Evolutionary conservation across 1,140 invertebrate genomes (phyloP).

Genomic region (Yoshiicerus persimilis): DNA sequence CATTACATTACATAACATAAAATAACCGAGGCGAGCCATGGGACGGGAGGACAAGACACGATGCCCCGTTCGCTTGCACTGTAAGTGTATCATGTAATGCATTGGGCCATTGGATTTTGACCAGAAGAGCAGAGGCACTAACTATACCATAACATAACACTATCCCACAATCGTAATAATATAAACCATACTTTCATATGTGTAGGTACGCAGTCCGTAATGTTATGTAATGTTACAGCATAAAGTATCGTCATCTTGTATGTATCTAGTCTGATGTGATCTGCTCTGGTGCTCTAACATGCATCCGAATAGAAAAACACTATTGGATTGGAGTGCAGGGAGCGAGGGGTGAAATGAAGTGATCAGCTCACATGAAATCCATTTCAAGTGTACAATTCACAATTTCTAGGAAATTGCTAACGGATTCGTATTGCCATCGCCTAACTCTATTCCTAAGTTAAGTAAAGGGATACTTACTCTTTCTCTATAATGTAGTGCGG

Average conservation of each 20-base stretch:
- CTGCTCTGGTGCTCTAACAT: background rate
- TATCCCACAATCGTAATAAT: background rate
- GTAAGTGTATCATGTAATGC: background rate
- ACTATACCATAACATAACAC: background rate
- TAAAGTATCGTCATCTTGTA: conserved; percentile 1
- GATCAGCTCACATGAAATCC: conserved; percentile 35
- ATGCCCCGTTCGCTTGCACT: background rate
- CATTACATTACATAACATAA: background rate
- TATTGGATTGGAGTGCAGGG: conserved; percentile 7
- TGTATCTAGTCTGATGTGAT: background rate
- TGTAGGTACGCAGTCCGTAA: background rate
- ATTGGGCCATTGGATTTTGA: background rate
- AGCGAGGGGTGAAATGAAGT: conserved; percentile 36
- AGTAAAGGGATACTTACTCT: background rate
- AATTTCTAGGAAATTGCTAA: conserved; percentile 29
- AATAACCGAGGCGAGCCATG: conserved; percentile 9
- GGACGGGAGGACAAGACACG: background rate
- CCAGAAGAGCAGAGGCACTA: background rate
- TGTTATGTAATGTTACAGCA: background rate
- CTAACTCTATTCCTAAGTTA: background rate
- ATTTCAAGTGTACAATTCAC: conserved; percentile 32
- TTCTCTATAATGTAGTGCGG: background rate
- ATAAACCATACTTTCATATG: background rate
- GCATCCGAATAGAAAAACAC: conserved; percentile 2
- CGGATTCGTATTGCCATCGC: background rate